phyloP scores from a whole-genome alignment of 2,113 vertebrate genomes.

The Zapus hudsonius region DNA sequence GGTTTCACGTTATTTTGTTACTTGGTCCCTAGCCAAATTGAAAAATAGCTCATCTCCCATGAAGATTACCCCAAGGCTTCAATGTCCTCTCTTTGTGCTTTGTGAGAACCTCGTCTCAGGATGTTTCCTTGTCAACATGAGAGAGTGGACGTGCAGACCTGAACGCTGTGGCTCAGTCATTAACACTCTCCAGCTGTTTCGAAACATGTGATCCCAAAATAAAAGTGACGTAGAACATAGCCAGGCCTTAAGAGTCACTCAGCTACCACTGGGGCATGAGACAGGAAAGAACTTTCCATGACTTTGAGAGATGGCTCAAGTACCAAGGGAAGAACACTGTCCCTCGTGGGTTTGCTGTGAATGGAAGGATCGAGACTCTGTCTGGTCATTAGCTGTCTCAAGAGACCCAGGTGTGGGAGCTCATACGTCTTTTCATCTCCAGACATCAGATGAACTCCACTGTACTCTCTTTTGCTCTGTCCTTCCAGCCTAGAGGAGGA shows the following conservation, averaged over 20 bases:
- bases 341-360: neutral
- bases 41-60: slow-evolving; percentile 32
- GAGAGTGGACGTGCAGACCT: slow-evolving; percentile 77
- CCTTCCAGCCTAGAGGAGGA: slow-evolving; percentile 6
- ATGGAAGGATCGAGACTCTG: slow-evolving; percentile 30
- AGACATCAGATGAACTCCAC: neutral
- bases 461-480: neutral
- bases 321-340: slow-evolving; percentile 39
- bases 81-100: neutral
- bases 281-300: slow-evolving; percentile 73
- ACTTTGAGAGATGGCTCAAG: neutral
- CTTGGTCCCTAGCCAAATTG: slow-evolving; percentile 69
- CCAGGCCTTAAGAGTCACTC: slow-evolving; percentile 45
- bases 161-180: slow-evolving; percentile 57
- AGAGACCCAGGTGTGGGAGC: neutral
- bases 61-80: slow-evolving; percentile 41
- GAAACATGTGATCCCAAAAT: slow-evolving; percentile 68
- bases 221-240: slow-evolving; percentile 74
- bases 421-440: neutral
- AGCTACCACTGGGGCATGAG: slow-evolving; percentile 42
- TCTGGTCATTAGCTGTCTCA: slow-evolving; percentile 3
- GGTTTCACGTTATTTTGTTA: slow-evolving; percentile 38
- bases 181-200: slow-evolving; percentile 76
- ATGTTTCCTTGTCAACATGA: slow-evolving; percentile 63
- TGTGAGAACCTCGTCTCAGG: slow-evolving; percentile 78